Percentiles rank a stretch among this genome's conserved stretches.
These are phyloP conservation scores for Harlomillsia oculata DNA, from an alignment of 1,140 invertebrate species.

Conservation along the genomic window DNA sequence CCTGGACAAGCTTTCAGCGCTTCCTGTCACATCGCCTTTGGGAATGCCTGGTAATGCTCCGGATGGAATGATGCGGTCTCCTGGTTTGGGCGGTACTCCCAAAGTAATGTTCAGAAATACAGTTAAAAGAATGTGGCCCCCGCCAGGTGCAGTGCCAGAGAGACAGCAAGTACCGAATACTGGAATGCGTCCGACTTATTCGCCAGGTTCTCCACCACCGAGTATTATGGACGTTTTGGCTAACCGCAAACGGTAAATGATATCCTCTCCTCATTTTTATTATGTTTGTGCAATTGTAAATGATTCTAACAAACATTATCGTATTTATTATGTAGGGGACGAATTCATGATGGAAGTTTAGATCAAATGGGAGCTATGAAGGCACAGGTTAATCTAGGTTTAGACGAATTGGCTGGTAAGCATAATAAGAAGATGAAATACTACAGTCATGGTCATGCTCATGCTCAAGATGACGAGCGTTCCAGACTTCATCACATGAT, in stretches of 20 bases:
- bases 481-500: background rate
- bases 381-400: background rate
- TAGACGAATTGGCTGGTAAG: conserved; percentile 1
- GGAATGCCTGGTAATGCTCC: background rate
- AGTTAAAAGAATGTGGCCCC: conserved; percentile 7
- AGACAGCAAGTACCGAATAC: background rate
- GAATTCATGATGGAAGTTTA: conserved; percentile 1
- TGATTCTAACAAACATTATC: background rate
- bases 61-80: background rate
- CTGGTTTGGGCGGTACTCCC: conserved; percentile 19
- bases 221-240: conserved; percentile 17
- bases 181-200: background rate
- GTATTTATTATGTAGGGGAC: conserved; percentile 10
- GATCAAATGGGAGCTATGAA: conserved; percentile 6
- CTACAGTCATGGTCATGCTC: no score
- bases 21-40: background rate
- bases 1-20: background rate
- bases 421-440: conserved; percentile 12
- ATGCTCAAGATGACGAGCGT: background rate
- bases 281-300: background rate
- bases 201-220: conserved; percentile 1
- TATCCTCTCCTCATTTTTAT: background rate
- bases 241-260: conserved; percentile 6
- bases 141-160: conserved; percentile 1
- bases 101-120: conserved; percentile 2